Conservation (phyloP, 2,797 vertebrate species). For the Molossus alvarezi region DNA sequence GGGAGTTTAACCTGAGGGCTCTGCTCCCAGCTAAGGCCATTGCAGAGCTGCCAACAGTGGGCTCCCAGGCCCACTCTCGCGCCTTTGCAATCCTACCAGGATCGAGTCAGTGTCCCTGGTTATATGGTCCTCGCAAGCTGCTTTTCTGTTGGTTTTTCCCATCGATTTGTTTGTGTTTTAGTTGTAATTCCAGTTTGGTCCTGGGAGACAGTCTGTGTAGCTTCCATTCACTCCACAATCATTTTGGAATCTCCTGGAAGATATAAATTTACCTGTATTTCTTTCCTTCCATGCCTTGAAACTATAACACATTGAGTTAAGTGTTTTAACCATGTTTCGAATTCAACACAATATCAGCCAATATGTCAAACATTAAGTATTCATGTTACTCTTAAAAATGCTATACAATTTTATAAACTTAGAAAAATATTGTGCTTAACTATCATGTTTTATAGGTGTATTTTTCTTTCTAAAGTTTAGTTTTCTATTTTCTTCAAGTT, state of each 20-base stretch:
- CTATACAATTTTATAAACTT: neutral
- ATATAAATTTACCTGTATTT: constrained; percentile 64
- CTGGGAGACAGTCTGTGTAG: too few species aligned
- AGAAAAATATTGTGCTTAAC: constrained; percentile 8
- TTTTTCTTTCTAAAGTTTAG: constrained; percentile 17
- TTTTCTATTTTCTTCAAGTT: constrained; percentile 14
- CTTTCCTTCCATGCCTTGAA: constrained; percentile 8
- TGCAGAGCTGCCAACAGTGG: too few species aligned
- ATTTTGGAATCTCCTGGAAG: neutral
- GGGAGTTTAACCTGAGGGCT: too few species aligned
- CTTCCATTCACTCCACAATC: too few species aligned
- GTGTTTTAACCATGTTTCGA: constrained; percentile 37
- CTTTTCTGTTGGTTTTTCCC: too few species aligned
- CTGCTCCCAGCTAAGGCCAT: too few species aligned
- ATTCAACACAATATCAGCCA: constrained; percentile 17
- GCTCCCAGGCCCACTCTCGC: too few species aligned
- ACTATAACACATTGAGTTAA: constrained; percentile 14
- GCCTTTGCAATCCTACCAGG: too few species aligned
- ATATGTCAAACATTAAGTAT: constrained; percentile 14
- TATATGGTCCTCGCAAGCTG: too few species aligned
- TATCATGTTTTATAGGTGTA: neutral
- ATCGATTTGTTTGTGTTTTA: too few species aligned
- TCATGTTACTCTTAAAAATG: neutral
- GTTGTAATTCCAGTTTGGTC: too few species aligned
- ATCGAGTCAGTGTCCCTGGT: too few species aligned